A percentile compares a stretch with the other conserved stretches of the same genome.
phyloP scores from a whole-genome alignment of 2,113 vertebrate species.

The Myiagra hebetior region DNA sequence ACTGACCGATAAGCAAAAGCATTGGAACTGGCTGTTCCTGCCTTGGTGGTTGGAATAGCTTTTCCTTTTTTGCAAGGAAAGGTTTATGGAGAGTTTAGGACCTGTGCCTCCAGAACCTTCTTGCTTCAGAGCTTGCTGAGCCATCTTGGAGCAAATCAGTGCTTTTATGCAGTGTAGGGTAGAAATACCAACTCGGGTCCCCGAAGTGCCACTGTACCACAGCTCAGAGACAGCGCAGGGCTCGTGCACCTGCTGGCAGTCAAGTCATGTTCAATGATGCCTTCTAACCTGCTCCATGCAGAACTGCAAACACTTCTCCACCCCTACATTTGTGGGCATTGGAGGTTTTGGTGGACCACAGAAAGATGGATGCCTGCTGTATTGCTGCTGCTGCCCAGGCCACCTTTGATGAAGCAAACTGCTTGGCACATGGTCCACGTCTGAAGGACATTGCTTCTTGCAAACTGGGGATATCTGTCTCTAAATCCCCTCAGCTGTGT shows the following conservation, averaged over 20 bases:
- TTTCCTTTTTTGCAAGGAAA: not conserved
- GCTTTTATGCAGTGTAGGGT: not conserved
- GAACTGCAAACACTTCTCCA: not conserved
- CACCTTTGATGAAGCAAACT: not conserved
- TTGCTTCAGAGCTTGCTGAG: not conserved
- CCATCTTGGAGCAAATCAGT: not conserved
- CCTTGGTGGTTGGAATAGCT: not conserved
- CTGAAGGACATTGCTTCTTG: fast-evolving
- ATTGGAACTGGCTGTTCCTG: not conserved
- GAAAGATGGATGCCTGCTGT: fast-evolving
- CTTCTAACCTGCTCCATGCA: not conserved
- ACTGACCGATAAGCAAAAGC: not conserved
- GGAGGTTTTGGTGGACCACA: not conserved
- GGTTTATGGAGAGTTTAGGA: not conserved
- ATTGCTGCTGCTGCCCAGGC: not conserved
- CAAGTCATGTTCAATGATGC: not conserved
- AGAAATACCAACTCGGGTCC: fast-evolving
- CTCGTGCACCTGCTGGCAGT: not conserved
- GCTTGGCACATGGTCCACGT: fast-evolving
- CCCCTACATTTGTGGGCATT: fast-evolving
- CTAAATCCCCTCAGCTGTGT: fast-evolving
- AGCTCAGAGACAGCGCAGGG: fast-evolving
- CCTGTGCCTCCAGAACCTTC: not conserved
- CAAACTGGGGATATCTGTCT: not conserved
- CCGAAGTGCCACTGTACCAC: not conserved